These are phyloP conservation scores for Bombus superbus DNA, from an alignment of 1,140 invertebrate genomes.

Conservation along the genomic window DNA sequence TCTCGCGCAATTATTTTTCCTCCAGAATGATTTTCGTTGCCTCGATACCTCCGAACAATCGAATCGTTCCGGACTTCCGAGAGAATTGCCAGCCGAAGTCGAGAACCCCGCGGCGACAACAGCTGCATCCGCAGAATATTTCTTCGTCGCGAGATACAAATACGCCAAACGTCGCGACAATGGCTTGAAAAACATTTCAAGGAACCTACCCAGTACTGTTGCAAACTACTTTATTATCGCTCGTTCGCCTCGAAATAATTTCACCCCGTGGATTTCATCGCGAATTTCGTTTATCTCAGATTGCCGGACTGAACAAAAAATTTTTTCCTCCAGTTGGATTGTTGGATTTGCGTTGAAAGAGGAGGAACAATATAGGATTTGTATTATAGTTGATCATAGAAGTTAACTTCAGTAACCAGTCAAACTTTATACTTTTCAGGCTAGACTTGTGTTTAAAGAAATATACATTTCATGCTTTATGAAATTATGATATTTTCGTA, in stretches of 20 bases:
- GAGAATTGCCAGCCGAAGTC: slow-evolving; percentile 28
- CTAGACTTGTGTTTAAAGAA: too few species aligned
- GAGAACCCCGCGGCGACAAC: slow-evolving; percentile 49
- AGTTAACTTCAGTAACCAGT: too few species aligned
- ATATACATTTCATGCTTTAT: too few species aligned
- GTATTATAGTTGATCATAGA: too few species aligned
- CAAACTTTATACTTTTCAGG: too few species aligned
- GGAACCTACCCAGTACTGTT: slow-evolving; percentile 69
- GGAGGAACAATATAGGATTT: too few species aligned
- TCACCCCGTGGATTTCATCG: neutral
- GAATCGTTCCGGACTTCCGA: slow-evolving; percentile 24
- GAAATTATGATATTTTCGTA: too few species aligned
- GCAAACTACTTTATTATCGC: slow-evolving; percentile 78
- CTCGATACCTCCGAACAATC: slow-evolving; percentile 78
- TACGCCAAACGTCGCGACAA: slow-evolving; percentile 53
- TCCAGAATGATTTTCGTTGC: slow-evolving; percentile 76
- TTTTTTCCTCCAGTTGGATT: too few species aligned
- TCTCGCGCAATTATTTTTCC: slow-evolving; percentile 78
- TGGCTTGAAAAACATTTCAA: slow-evolving; percentile 65
- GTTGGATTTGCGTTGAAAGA: neutral
- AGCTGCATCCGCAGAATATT: slow-evolving; percentile 68
- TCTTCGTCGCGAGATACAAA: slow-evolving; percentile 56
- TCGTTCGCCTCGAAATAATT: slow-evolving; percentile 44
- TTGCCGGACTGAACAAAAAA: too few species aligned
- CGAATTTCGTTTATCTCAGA: neutral